A percentile compares a stretch with the other conserved stretches of the same genome.
phyloP scores from a whole-genome alignment of 2,888 invertebrate genomes.

The Antitype chi region DNA sequence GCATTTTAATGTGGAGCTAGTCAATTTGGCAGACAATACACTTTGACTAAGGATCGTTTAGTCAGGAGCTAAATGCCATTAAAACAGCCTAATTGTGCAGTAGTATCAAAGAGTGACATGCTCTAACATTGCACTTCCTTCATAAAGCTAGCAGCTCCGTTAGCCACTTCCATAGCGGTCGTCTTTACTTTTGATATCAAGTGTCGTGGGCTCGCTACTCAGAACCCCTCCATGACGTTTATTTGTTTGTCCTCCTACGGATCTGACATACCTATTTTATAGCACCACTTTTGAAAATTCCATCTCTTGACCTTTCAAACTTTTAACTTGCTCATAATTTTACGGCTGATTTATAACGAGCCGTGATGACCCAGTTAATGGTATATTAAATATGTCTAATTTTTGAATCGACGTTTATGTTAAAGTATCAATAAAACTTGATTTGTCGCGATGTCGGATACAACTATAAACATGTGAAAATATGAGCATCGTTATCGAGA shows the following conservation, averaged over 20 bases:
- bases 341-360: conserved; percentile 53
- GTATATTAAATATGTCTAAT: conserved; percentile 51
- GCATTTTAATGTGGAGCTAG: conserved; percentile 10
- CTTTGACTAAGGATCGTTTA: conserved; percentile 22
- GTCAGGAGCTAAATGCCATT: not conserved
- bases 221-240: conserved; percentile 59
- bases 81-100: conserved; percentile 13
- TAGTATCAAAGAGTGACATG: conserved; percentile 23
- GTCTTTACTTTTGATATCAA: conserved; percentile 40
- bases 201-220: conserved; percentile 19
- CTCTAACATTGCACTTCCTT: conserved; percentile 12
- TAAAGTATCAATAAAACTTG: conserved; percentile 57
- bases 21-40: conserved; percentile 18
- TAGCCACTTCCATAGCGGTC: conserved; percentile 16
- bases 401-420: conserved; percentile 52
- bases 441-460: conserved; percentile 50
- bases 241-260: conserved; percentile 64
- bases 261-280: conserved; percentile 61
- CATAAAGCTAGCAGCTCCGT: conserved; percentile 15
- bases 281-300: conserved; percentile 31
- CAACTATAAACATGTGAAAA: conserved; percentile 41
- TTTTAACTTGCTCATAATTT: conserved; percentile 50
- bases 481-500: conserved; percentile 36
- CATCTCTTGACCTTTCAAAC: conserved; percentile 34
- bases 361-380: conserved; percentile 62